phyloP scores from a whole-genome alignment of 2,113 vertebrate genomes.

The Megalops atlanticus region DNA sequence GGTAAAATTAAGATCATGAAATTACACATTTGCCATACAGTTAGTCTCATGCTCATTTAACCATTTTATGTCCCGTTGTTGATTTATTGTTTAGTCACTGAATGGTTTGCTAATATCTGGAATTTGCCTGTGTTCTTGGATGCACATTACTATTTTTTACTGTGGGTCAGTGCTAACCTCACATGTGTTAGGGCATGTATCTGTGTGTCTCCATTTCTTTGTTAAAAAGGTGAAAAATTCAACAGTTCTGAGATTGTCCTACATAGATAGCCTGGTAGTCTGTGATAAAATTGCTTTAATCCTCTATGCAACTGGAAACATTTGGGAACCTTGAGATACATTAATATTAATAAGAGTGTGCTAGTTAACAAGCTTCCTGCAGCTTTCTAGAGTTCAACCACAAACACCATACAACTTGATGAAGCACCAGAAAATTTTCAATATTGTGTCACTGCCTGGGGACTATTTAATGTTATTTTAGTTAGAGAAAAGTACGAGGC shows the following conservation, averaged over 20 bases:
- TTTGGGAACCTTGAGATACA: not conserved
- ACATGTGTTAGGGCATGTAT: too few species aligned
- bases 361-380: not conserved
- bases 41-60: not conserved
- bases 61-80: not conserved
- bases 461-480: too few species aligned
- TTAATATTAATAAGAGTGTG: constrained; percentile 9
- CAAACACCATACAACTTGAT: not conserved
- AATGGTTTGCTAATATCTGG: too few species aligned
- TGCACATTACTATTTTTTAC: not conserved
- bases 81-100: too few species aligned
- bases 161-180: too few species aligned
- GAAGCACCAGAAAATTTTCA: not conserved
- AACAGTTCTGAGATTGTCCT: constrained; percentile 3
- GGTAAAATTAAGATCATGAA: not conserved
- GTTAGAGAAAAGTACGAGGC: too few species aligned
- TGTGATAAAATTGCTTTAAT: not conserved
- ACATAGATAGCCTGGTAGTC: constrained; percentile 4
- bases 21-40: not conserved
- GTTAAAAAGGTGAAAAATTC: not conserved
- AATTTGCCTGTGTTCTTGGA: not conserved
- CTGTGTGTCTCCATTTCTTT: too few species aligned
- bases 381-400: not conserved
- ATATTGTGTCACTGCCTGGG: not conserved
- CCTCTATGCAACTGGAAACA: not conserved